Conservation (phyloP, 2,113 vertebrate genomes). For the Embiotoca jacksoni region DNA sequence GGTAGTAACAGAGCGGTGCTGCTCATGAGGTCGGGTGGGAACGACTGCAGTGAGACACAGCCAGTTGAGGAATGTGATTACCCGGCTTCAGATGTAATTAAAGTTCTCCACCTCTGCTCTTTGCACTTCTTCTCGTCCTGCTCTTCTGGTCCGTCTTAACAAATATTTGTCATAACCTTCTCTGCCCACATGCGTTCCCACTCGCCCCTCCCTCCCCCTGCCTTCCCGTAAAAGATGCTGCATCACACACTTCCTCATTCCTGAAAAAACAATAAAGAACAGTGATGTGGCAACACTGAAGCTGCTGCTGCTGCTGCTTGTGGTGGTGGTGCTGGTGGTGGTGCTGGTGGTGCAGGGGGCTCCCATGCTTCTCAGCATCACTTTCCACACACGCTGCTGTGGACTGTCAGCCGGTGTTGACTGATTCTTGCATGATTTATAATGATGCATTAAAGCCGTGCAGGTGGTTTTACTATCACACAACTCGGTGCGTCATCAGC, state of each 20-base stretch:
- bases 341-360: too few relatives aligned
- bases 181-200: slow-evolving; percentile 69
- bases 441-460: background rate
- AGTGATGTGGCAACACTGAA: slow-evolving; percentile 73
- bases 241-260: slow-evolving; percentile 82
- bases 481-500: background rate
- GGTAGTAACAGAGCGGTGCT: slow-evolving; percentile 38
- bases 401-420: slow-evolving; percentile 2
- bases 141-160: slow-evolving; percentile 63
- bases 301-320: slow-evolving; percentile 44
- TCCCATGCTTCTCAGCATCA: background rate
- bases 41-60: slow-evolving; percentile 11
- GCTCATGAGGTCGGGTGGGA: slow-evolving; percentile 6
- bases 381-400: background rate
- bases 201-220: slow-evolving; percentile 63
- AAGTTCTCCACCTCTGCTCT: slow-evolving; percentile 65
- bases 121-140: slow-evolving; percentile 38
- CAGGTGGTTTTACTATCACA: slow-evolving; percentile 18
- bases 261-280: slow-evolving; percentile 74
- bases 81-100: slow-evolving; percentile 53
- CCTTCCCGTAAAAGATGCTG: slow-evolving; percentile 80
- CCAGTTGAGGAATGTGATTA: slow-evolving; percentile 48
- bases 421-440: background rate
- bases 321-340: too few relatives aligned
- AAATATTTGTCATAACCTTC: slow-evolving; percentile 77